phyloP scores from a whole-genome alignment of 2,797 vertebrate species.

The Dermochelys coriacea region DNA sequence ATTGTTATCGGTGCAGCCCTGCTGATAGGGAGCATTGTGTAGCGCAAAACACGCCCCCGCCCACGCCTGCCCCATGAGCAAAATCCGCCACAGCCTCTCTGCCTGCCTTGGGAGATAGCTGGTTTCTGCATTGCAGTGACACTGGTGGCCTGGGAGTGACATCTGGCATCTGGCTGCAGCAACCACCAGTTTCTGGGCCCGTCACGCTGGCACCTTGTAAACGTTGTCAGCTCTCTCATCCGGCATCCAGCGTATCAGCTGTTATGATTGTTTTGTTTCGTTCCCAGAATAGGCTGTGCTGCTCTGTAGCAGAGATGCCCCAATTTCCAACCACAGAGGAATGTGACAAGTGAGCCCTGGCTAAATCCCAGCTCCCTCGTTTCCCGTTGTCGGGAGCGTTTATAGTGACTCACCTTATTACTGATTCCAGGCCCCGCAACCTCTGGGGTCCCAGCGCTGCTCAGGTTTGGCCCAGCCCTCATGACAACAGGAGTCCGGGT shows the following conservation, averaged over 20 bases:
- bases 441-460: neutral
- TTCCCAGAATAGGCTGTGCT: constrained; percentile 44
- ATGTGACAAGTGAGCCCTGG: constrained; percentile 6
- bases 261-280: rapidly evolving
- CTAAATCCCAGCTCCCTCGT: neutral
- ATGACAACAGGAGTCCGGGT: no score
- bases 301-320: neutral
- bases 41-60: no score
- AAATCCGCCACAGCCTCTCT: neutral
- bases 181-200: neutral
- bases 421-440: no score
- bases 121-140: neutral
- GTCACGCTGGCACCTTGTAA: neutral
- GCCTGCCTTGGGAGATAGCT: neutral
- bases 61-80: no score
- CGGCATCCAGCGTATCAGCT: rapidly evolving
- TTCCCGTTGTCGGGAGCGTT: neutral
- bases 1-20: no score
- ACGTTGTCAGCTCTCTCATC: neutral
- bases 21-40: neutral
- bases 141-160: no score
- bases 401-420: neutral
- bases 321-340: neutral
- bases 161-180: neutral
- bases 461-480: no score